Evolutionary conservation across 2,797 vertebrate species (phyloP), one percentile per base, ranked within the genome.

Genomic region (Pagetopsis macropterus): DNA sequence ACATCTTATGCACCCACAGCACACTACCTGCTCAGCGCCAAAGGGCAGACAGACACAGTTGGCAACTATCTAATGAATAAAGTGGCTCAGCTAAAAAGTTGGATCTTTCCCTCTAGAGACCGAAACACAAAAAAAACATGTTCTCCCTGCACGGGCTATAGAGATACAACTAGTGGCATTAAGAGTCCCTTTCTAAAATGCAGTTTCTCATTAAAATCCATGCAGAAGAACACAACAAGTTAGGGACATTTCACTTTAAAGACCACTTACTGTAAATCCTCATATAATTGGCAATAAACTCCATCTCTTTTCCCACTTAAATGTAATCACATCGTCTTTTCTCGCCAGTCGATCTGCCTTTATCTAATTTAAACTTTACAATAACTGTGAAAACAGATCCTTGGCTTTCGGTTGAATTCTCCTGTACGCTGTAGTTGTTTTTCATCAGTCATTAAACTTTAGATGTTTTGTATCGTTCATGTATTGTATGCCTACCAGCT

Each of bases 161-260:
- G 27, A 59, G 48, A 17, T 52, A 21, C n/a, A 51, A 40, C 41
- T 10, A 19, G 4, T 17, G 5, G 21, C 40, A 44, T 3, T 23
- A 63, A 23, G 17, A 11, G 7, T 61, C 37, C 41, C 9, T 40
- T 43, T 21, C 14, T 51, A 23, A 40, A 51, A 27, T 11, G 19
- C 3, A 37, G 5, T 44, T 58, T 64, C 8, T 27, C 54, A 54
- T 10, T 40, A 41, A 33, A 27, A 65, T 61, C 50, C 57, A 55
- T 50, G 15, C n/a, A 61, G 37, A 45, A 37, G 6, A 59, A 43
- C 11, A 59, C 9, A 27, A 9, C 58, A 37, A 56, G 56, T 17
- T n/a, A 37, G 49, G 17, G 23, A 12, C 66, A 40, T 75, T 51
- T 73, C n/a, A 58, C 14, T 45, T 17, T 19, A 65, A 65, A 51